Base-by-base conservation (phyloP, 35 echinoderm and acorn worm genomes). In the Antedon bifida region DNA sequence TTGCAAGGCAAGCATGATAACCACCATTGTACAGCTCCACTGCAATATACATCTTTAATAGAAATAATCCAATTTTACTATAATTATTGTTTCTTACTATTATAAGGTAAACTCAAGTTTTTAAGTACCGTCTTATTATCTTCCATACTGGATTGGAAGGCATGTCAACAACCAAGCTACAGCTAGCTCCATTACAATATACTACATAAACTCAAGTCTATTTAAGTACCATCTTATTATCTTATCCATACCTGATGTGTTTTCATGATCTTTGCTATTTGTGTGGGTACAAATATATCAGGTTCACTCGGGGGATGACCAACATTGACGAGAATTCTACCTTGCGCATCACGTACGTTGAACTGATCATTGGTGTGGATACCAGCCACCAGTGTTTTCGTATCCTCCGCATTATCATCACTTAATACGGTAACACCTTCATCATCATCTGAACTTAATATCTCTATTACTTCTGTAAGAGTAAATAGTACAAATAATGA, bases 81-180 rank as follows among this genome's bases (percentile, higher is more conserved):
- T n/a, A n/a, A n/a, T n/a, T n/a, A n/a, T n/a, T n/a, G n/a, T n/a
- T n/a, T n/a, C n/a, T n/a, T n/a, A n/a, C n/a, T n/a, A n/a, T n/a
- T n/a, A n/a, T n/a, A n/a, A n/a, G n/a, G n/a, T 42, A 7, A 14
- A 4, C 38, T 7, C 5, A 42, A 14, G 38, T 7, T 7, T 42
- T 42, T 42, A 7, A 42, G n/a, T n/a, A n/a, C n/a, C n/a, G n/a
- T n/a, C n/a, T n/a, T n/a, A n/a, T n/a, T n/a, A n/a, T n/a, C n/a
- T n/a, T n/a, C n/a, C 80, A 26, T 77, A 96, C 90, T 85, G 91
- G 93, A 33, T 96, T n/a, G n/a, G n/a, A n/a, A n/a, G n/a, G n/a
- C n/a, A n/a, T n/a, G n/a, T n/a, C n/a, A n/a, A n/a, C n/a, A n/a
- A n/a, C n/a, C n/a, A n/a, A n/a, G n/a, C n/a, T n/a, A n/a, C n/a